Evolutionary conservation across 2,888 invertebrate genomes (phyloP).

Genomic region (Graphium colonna): DNA sequence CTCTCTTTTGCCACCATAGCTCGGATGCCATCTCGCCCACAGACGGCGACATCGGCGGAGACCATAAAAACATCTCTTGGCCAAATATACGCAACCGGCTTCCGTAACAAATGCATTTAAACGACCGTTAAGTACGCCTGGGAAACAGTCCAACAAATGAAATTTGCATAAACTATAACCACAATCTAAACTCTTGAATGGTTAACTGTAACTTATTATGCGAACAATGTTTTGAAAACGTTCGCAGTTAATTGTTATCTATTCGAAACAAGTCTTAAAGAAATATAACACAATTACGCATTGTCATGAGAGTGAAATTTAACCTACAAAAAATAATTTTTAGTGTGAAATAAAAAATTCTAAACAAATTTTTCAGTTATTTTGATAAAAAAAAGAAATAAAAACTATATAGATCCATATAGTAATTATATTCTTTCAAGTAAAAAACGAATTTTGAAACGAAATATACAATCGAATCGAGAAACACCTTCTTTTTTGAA

Average conservation of each 20-base stretch:
- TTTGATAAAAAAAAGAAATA: too few relatives aligned
- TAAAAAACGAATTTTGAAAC: too few relatives aligned
- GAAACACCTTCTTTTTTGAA: too few relatives aligned
- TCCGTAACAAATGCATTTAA: background rate
- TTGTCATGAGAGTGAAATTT: background rate
- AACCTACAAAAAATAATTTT: too few relatives aligned
- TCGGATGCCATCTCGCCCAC: slow-evolving; percentile 11
- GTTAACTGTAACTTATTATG: background rate
- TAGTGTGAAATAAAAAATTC: too few relatives aligned
- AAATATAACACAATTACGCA: background rate
- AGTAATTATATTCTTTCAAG: too few relatives aligned
- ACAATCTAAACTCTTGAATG: background rate
- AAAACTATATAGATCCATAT: too few relatives aligned
- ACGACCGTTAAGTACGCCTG: background rate
- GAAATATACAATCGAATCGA: too few relatives aligned
- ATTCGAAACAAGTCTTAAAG: background rate
- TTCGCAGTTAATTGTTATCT: background rate
- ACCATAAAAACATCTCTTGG: background rate
- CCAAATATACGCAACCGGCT: slow-evolving; percentile 1
- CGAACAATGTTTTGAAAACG: background rate
- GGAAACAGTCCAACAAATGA: background rate
- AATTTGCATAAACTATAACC: background rate
- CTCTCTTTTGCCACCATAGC: background rate
- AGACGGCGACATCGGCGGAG: background rate
- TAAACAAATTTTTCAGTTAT: too few relatives aligned